Evolutionary conservation across 2,113 vertebrate genomes (phyloP), one percentile per base, ranked within the genome.

Genomic region (Gymnorhina tibicen): DNA sequence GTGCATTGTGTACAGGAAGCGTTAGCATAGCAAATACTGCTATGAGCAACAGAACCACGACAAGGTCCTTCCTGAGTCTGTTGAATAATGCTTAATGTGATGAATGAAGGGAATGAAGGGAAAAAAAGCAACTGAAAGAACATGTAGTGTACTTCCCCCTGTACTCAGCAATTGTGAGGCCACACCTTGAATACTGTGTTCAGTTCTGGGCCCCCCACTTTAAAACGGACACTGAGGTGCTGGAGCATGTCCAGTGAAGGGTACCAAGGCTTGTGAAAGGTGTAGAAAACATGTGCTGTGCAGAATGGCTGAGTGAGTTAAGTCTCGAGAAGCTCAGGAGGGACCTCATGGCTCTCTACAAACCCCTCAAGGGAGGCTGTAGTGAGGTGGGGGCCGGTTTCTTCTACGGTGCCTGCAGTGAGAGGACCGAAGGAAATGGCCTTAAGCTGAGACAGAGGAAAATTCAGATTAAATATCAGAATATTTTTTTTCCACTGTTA

Each of bases 1-100:
- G 4, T 60, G 91, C 50, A 95, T 11, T 19, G 23, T 8, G 33
- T 64, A 85, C 79, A 94, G 88, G 95, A 96, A 94, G 87, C 28
- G 9, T 91, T 79, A 95, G 70, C 88, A 91, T 23, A 94, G 70
- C 77, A 95, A 93, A 79, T 50, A 64, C 73, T 59, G 82, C 93
- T 93, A 80, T 63, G 82, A 94, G 90, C 87, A 96, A 94, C 67
- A 97, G 94, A 95, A 96, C 67, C 86, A 92, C n/a, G 23, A 76
- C 80, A 91, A 94, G 94, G 77, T 92, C 72, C 93, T 91, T 91
- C 93, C 93, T 42, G 42, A 93, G 89, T 81, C 86, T 95, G 67
- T 30, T 92, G 84, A 92, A 68, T 28, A 80, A 80, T 8, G 10
- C 64, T 82, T 58, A 56, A 30, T 3, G 3, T 16, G 9, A 78